Conservation (phyloP, 2,888 invertebrate species). For the Amblyteles armatorius region DNA sequence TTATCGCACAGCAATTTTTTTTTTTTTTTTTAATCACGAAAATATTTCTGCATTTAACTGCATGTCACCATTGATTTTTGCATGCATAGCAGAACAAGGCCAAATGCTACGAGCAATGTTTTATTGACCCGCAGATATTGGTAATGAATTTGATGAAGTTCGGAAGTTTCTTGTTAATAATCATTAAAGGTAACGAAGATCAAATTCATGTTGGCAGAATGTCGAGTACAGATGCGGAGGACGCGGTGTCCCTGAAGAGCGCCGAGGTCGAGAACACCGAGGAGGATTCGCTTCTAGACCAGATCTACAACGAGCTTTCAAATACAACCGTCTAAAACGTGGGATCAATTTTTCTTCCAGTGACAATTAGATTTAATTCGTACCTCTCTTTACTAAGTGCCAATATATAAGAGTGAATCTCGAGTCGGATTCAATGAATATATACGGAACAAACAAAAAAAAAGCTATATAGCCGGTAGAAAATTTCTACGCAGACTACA, state of each 20-base stretch:
- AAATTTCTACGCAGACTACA: conserved; percentile 49
- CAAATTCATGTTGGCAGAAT: conserved; percentile 73
- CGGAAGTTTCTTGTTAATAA: neutral
- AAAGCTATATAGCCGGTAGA: conserved; percentile 47
- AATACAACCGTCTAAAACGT: conserved; percentile 80
- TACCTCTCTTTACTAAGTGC: conserved; percentile 71
- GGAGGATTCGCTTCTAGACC: conserved; percentile 78
- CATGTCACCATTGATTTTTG: conserved; percentile 63
- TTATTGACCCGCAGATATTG: conserved; percentile 76
- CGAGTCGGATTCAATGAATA: conserved; percentile 30
- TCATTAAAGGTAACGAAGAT: neutral
- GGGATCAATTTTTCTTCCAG: conserved; percentile 74
- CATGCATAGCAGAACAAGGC: conserved; percentile 80
- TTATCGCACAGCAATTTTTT: neutral
- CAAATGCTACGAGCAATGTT: conserved; percentile 77
- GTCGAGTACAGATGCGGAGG: conserved; percentile 75
- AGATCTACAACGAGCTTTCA: conserved; percentile 82
- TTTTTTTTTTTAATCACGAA: neutral
- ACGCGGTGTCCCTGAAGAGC: conserved; percentile 78
- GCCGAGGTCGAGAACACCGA: conserved; percentile 76
- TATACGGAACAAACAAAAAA: conserved; percentile 16
- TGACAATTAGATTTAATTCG: conserved; percentile 67
- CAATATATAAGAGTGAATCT: conserved; percentile 58
- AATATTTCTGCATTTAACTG: conserved; percentile 37
- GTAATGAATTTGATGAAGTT: conserved; percentile 72